These are phyloP conservation scores for Macrostomum lignano DNA, from an alignment of 1,140 invertebrate species.

Conservation along the genomic window DNA sequence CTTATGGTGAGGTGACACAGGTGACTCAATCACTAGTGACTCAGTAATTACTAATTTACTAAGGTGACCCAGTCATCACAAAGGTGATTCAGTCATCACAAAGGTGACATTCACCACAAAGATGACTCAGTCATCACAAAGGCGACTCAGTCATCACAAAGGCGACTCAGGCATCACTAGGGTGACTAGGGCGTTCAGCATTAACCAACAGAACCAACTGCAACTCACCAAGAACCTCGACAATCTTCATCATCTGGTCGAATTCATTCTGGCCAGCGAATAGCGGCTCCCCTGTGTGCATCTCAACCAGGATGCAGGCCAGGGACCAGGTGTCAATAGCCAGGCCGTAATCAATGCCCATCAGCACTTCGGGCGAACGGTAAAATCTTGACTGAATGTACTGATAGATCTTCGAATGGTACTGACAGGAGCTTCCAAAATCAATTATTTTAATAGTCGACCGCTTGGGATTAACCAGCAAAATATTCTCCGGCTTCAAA, in stretches of 20 bases:
- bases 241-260: constrained; percentile 99
- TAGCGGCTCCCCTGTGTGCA: constrained; percentile 96
- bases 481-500: constrained; percentile 96
- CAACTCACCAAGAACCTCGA: constrained; percentile 53
- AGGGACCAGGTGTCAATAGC: constrained; percentile 34
- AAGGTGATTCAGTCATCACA: no score
- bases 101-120: no score
- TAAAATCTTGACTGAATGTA: constrained; percentile 99
- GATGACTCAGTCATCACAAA: no score
- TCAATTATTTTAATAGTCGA: constrained; percentile 98
- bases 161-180: no score
- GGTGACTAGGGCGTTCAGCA: no score
- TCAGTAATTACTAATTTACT: no score
- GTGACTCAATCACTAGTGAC: no score
- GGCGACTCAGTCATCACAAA: no score
- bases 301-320: constrained; percentile 84
- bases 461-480: constrained; percentile 91
- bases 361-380: constrained; percentile 38
- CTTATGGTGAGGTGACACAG: no score
- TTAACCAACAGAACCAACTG: no score
- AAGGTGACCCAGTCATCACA: no score
- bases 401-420: constrained; percentile 94
- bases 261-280: constrained; percentile 94
- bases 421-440: constrained; percentile 90
- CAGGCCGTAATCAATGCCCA: constrained; percentile 30